Base-by-base conservation (phyloP, 1,140 invertebrate genomes). In the Drosophila insularis region DNA sequence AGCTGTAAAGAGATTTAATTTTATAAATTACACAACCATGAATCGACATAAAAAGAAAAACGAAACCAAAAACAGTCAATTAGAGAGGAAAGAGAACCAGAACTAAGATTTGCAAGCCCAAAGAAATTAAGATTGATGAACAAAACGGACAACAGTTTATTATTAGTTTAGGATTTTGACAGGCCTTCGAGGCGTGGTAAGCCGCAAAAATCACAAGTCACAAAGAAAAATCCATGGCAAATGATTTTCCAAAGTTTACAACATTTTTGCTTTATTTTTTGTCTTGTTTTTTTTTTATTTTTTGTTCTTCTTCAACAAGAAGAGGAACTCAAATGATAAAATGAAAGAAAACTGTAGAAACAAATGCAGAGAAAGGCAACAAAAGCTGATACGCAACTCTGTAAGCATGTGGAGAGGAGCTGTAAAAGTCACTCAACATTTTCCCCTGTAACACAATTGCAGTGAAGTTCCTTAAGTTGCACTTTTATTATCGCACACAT, bases 1-100 rank as follows among this genome's bases (percentile, higher is more conserved):
- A 95, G 90, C 95, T 95, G 93, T 21, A 93, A 68, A 71, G 77
- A 32, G 21, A 68, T 23, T 55, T 21, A 23, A 31, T 32, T 32
- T 71, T 17, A 82, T 67, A 84, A 84, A 89, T 89, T 80, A 68
- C 55, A n/a, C 2, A 11, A 27, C 62, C 67, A 79, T 89, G 80
- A 89, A 71, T 87, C 69, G 80, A 66, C 87, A 72, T 21, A 53
- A 56, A 53, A 54, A 23, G 17, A 14, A 19, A 27, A 27, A 1
- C 27, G 27, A 46, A 46, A 19, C 43, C 6, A 46, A 19, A 8
- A 17, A 8, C 68, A 73, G 56, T 76, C 82, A 87, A 87, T 87
- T 89, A 89, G 84, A 89, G 74, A 50, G 43, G 17, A n/a, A n/a
- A n/a, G 43, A 17, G 43, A 46, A 17, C 2, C 2, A 46, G 4